Base-by-base conservation (phyloP, 2,797 vertebrate genomes). In the Crax fasciolata region DNA sequence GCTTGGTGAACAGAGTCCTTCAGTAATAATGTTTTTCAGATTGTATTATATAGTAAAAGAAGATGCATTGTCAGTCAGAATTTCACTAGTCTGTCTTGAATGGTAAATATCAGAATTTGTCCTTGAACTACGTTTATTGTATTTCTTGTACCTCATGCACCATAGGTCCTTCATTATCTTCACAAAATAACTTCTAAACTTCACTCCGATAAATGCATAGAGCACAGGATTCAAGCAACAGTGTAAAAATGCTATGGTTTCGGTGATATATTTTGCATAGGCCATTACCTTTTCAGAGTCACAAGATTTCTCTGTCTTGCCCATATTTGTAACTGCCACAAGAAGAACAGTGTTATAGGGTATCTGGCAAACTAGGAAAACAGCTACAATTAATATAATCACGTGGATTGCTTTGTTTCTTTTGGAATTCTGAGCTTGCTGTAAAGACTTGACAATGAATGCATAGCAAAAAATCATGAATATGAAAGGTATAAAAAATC, bases 201-300 rank as follows among this genome's bases (percentile, higher is more conserved):
- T 99, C 61, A 99, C 98, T 13, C 99, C 99, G 3, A 99, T 94
- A 84, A 99, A 99, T 2, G 99, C 99, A 1, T 99, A 99, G 35
- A 99, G 98, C 75, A 99, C 91, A 3, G 99, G 99, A 78, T 99
- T 99, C 75, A 99, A 96, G 15, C 99, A 99, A 92, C 99, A 99
- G 94, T 99, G 99, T 57, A 99, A 98, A 97, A 99, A 99, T 6
- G 98, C 97, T 52, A 99, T 18, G 27, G 97, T 98, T 96, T 98
- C 97, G 1, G 98, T 98, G 79, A 97, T 23, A 2, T 65, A 97
- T 51, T 91, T 91, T 2, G 77, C 76, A 11, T 97, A 96, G 9
- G 79, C 15, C 43, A 97, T 41, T 9, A 9, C 14, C 5, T 97
- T 97, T 1, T 79, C 94, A 0, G 1, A 8, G 0, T 28, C 9